Evolutionary conservation across 2,113 vertebrate genomes (phyloP), one percentile per base, ranked within the genome.

Genomic region (Leptodactylus fuscus): DNA sequence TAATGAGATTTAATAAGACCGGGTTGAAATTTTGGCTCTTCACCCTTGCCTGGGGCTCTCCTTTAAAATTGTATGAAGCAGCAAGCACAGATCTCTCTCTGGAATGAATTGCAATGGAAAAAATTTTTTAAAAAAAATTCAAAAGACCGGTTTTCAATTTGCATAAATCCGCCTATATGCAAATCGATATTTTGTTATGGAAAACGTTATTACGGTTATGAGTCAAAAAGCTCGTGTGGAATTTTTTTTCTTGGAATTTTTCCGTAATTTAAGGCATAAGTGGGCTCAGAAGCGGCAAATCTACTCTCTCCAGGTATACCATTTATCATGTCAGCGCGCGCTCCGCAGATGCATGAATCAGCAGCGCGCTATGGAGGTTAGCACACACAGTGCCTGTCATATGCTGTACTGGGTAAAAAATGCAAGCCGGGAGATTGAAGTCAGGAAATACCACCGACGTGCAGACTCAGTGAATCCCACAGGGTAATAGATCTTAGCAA

Each of bases 1-100:
- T 80, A 80, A 80, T 80, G 77, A 80, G 77, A 58, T 80, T 58
- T 80, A 80, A 80, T 80, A 80, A 80, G 77, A 80, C 77, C 36
- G 77, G 77, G 77, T 60, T 41, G 77, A 80, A 80, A 62, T 80
- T 80, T 80, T 80, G 77, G 77, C 77, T 80, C 53, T 60, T 60
- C 55, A 80, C 77, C 77, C 76, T 80, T 62, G 77, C 77, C 77
- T 44, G n/a, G 55, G 77, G 77, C 77, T 80, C 34, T 44, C 24
- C 34, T 80, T 80, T 44, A 80, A 80, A 80, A 80, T 58, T 80
- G 77, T 60, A 80, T 80, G 58, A 80, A 80, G 77, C 77, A 80
- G 53, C 53, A 5, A 60, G 55, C 77, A 41, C 77, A 60, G 55
- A 80, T 44, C 53, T 62, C 53, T 51, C 46, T 62, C 24, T 29